A percentile compares a stretch with the other conserved stretches of the same genome.
Conservation (phyloP, 2,797 vertebrate species). For the Nannoperca obscura region DNA sequence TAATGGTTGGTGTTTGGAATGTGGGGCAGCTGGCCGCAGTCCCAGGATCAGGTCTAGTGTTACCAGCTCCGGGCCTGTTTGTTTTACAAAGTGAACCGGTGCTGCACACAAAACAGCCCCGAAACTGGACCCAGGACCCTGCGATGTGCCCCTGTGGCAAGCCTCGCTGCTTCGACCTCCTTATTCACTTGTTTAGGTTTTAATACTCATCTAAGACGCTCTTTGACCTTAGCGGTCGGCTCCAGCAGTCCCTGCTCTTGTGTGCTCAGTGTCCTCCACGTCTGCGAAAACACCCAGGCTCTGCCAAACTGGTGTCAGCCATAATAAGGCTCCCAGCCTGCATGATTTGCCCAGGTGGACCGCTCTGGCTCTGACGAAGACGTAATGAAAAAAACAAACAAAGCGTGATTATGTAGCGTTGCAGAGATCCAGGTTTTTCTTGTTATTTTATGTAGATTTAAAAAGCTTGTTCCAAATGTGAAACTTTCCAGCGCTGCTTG, state of each 20-base stretch:
- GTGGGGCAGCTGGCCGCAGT: slow-evolving; percentile 83
- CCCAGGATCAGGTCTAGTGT: slow-evolving; percentile 83
- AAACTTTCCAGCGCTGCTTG: slow-evolving; percentile 64
- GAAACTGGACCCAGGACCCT: slow-evolving; percentile 44
- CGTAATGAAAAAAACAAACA: slow-evolving; percentile 74
- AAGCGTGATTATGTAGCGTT: slow-evolving; percentile 67
- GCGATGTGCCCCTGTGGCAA: slow-evolving; percentile 25
- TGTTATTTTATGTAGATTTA: slow-evolving; percentile 76
- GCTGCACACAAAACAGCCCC: slow-evolving; percentile 58
- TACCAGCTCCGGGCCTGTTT: slow-evolving; percentile 86
- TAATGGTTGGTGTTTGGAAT: slow-evolving; percentile 88
- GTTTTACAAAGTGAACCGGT: slow-evolving; percentile 86
- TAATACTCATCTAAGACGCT: slow-evolving; percentile 48
- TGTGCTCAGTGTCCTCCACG: slow-evolving; percentile 43
- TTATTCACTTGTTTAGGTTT: slow-evolving; percentile 49
- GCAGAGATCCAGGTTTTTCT: slow-evolving; percentile 49
- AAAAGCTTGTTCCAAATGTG: slow-evolving; percentile 59
- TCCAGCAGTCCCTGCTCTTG: slow-evolving; percentile 16
- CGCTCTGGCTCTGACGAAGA: slow-evolving; percentile 55
- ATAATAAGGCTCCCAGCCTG: slow-evolving; percentile 64
- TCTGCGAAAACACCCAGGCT: slow-evolving; percentile 50
- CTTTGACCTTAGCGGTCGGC: slow-evolving; percentile 44
- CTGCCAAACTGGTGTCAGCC: slow-evolving; percentile 74
- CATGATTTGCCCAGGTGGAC: slow-evolving; percentile 77
- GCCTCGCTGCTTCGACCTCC: slow-evolving; percentile 26